A percentile compares a stretch with the other conserved stretches of the same genome.
Evolutionary conservation across 2,113 vertebrate species (phyloP).

Genomic region (Rostratula benghalensis): DNA sequence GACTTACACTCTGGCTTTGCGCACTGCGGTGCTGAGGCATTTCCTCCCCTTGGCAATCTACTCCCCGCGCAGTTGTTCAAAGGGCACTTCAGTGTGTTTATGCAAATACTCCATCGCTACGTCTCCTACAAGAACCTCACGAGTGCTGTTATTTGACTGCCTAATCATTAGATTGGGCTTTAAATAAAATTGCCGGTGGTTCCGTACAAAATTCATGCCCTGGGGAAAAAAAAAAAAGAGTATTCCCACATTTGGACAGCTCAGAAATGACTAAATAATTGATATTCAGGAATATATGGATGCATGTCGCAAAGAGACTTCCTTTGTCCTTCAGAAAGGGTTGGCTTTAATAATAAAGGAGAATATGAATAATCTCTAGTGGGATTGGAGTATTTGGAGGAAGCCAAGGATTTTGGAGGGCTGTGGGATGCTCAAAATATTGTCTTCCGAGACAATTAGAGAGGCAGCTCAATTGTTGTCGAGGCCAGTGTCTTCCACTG

Average conservation of each 20-base stretch:
- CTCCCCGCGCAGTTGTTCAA: background rate
- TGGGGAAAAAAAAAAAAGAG: background rate
- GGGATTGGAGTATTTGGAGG: background rate
- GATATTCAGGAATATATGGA: background rate
- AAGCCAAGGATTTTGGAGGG: background rate
- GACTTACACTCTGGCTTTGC: constrained; percentile 8
- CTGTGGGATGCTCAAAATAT: background rate
- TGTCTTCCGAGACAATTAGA: background rate
- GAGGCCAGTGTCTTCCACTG: background rate
- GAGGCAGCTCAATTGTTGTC: background rate
- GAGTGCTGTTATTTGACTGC: constrained; percentile 1
- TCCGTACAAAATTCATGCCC: background rate
- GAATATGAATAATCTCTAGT: background rate
- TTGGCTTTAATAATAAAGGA: background rate
- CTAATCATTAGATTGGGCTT: background rate
- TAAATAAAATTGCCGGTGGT: background rate
- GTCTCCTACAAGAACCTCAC: background rate
- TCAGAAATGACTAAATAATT: background rate
- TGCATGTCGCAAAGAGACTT: background rate
- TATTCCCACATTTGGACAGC: background rate
- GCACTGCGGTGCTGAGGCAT: constrained; percentile 33
- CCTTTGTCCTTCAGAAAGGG: background rate
- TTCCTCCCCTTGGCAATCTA: constrained; percentile 9
- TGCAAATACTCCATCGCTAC: constrained; percentile 38
- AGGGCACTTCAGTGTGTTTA: constrained; percentile 16